Conservation (phyloP, 2,113 vertebrate genomes). For the Carassius auratus region DNA sequence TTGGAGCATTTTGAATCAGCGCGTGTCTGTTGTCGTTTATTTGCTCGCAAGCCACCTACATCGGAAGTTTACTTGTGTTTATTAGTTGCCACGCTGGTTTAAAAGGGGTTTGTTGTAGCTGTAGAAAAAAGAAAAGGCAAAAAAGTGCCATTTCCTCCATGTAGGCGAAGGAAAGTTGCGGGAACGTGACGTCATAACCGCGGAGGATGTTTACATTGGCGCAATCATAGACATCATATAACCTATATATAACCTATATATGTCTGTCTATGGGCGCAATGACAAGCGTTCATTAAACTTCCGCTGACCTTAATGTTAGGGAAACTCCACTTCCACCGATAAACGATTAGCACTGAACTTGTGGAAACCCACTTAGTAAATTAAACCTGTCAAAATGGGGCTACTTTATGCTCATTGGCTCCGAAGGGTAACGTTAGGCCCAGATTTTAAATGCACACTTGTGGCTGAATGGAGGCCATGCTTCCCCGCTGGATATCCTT, state of each 20-base stretch:
- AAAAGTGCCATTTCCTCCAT: not conserved
- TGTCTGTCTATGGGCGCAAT: no score
- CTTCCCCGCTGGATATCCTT: not conserved
- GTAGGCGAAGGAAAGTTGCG: constrained; percentile 14
- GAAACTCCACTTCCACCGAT: not conserved
- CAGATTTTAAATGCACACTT: not conserved
- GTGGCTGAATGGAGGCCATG: not conserved
- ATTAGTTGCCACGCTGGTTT: not conserved
- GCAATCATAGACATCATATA: no score
- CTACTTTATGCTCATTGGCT: no score
- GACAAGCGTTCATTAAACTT: not conserved
- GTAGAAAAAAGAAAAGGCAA: not conserved
- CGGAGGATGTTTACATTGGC: constrained; percentile 19
- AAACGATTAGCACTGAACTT: not conserved
- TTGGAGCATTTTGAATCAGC: not conserved
- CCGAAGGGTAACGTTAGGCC: not conserved
- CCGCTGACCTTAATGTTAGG: not conserved
- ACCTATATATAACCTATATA: no score
- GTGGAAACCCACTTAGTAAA: not conserved
- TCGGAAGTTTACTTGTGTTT: not conserved
- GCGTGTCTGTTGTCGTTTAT: not conserved
- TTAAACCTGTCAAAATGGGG: not conserved
- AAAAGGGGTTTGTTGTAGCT: not conserved
- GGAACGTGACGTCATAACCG: constrained; percentile 8
- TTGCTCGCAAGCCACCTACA: no score